Conservation (phyloP, 2,888 invertebrate species). For the Calameuta pallipes region DNA sequence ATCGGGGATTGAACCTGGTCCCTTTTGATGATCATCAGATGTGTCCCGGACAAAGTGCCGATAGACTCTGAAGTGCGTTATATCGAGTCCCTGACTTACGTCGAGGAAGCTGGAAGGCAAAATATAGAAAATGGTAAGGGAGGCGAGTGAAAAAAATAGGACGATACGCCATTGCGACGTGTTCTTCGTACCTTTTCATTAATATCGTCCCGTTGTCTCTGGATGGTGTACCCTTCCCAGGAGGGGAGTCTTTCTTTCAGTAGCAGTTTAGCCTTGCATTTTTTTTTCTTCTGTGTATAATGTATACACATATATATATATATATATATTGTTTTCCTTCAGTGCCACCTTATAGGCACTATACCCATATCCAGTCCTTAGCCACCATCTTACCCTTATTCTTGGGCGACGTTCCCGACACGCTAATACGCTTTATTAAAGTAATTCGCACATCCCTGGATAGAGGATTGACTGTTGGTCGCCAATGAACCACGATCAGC, state of each 20-base stretch:
- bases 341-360: background rate
- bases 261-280: background rate
- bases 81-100: background rate
- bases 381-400: background rate
- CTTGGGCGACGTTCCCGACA: background rate
- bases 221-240: background rate
- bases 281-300: background rate
- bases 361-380: background rate
- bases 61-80: background rate
- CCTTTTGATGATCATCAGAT: background rate
- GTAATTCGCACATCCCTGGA: background rate
- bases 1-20: background rate
- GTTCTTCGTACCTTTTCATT: background rate
- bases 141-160: background rate
- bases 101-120: background rate
- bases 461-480: background rate
- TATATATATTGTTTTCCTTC: background rate
- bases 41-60: background rate
- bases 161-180: background rate
- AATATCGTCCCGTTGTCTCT: background rate
- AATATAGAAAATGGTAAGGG: background rate
- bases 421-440: background rate
- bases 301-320: too few species aligned
- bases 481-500: conserved; percentile 28
- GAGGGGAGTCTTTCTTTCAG: background rate